A percentile compares a stretch with the other conserved stretches of the same genome.
These are phyloP conservation scores for Lepilemur ruficaudatus DNA, from an alignment of 2,797 vertebrate species.

Conservation along the genomic window DNA sequence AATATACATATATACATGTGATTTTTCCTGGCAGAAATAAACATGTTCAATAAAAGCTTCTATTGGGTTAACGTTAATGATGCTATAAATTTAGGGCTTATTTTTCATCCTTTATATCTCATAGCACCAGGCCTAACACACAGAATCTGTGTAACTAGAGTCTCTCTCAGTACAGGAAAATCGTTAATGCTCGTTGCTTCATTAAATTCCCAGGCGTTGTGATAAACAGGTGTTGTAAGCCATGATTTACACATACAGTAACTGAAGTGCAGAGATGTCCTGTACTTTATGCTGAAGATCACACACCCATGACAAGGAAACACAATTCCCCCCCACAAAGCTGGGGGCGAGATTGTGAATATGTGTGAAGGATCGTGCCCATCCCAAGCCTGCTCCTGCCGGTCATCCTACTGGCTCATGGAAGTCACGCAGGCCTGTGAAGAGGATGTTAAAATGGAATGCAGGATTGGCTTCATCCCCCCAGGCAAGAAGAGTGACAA, in stretches of 20 bases:
- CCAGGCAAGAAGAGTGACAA: rapidly evolving
- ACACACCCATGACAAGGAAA: background rate
- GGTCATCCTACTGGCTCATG: rapidly evolving
- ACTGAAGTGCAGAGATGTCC: background rate
- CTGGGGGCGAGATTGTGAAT: background rate
- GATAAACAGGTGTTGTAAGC: background rate
- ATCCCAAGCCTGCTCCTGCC: background rate
- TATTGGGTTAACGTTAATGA: background rate
- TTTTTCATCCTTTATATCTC: background rate
- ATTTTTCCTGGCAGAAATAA: background rate
- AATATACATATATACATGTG: background rate
- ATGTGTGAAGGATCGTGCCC: background rate
- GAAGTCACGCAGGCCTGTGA: background rate
- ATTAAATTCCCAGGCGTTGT: background rate
- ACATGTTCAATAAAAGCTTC: background rate
- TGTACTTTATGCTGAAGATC: background rate
- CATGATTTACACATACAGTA: background rate
- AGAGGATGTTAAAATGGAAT: background rate
- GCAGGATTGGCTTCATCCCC: background rate
- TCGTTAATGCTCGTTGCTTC: background rate
- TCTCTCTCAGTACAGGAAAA: background rate
- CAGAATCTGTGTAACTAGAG: background rate
- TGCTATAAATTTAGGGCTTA: background rate
- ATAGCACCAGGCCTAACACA: background rate
- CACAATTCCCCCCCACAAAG: rapidly evolving